These are phyloP conservation scores for Ataeniobius toweri DNA, from an alignment of 2,797 vertebrate species.

Conservation along the genomic window DNA sequence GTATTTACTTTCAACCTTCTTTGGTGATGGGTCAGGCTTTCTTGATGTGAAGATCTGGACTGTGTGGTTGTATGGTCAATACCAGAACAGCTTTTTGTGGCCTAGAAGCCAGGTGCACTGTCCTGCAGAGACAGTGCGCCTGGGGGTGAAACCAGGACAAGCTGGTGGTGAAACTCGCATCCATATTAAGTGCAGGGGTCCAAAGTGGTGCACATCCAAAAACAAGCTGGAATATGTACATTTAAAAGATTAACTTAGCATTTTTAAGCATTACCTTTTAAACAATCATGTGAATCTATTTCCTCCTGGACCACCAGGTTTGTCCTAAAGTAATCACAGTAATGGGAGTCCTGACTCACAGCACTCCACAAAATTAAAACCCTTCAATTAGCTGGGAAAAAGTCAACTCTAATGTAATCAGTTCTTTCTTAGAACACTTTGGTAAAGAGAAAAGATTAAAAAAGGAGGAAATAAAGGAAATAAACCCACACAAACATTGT, in stretches of 20 bases:
- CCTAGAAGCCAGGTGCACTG: no score
- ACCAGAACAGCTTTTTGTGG: neutral
- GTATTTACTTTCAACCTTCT: neutral
- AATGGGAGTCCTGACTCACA: constrained; percentile 41
- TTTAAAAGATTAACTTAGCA: neutral
- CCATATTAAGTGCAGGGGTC: no score
- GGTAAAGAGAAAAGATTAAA: constrained; percentile 4
- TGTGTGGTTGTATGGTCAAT: neutral
- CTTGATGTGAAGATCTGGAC: neutral
- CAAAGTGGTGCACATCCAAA: neutral
- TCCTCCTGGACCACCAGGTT: constrained; percentile 35
- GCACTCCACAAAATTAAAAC: constrained; percentile 43
- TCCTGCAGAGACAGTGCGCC: no score
- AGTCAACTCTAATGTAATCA: constrained; percentile 5
- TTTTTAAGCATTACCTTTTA: neutral
- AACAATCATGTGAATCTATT: constrained; percentile 14
- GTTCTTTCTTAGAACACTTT: neutral
- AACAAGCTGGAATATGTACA: neutral
- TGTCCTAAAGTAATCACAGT: constrained; percentile 37
- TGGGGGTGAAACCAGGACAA: no score
- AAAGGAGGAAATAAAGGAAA: constrained; percentile 15
- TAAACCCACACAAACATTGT: constrained; percentile 16
- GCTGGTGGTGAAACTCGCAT: no score
- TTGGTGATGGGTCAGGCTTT: no score
- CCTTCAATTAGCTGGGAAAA: constrained; percentile 43